Evolutionary conservation across 2,888 invertebrate species (phyloP).

Genomic region (Craniophora ligustri): DNA sequence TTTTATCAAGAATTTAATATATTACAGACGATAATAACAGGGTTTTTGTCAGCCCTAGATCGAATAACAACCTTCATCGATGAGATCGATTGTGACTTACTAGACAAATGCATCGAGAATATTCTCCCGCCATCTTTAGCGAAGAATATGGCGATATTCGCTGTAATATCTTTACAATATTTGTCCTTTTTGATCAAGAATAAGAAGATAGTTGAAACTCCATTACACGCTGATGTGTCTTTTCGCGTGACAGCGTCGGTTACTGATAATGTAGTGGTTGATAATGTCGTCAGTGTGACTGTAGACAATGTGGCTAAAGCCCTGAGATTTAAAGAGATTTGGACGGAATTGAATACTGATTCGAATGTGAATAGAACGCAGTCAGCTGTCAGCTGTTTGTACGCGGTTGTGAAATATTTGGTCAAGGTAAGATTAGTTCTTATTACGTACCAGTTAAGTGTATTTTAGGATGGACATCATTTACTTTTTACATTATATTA

Average conservation of each 20-base stretch:
- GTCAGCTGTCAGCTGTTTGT: conserved; percentile 84
- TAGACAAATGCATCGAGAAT: conserved; percentile 80
- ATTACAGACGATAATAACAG: conserved; percentile 75
- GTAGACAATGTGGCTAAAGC: conserved; percentile 80
- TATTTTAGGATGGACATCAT: too few species aligned
- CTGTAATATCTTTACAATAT: conserved; percentile 83
- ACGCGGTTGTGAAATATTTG: conserved; percentile 81
- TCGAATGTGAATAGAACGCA: conserved; percentile 80
- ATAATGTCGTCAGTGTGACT: conserved; percentile 75
- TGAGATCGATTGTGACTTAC: conserved; percentile 78
- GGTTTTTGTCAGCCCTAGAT: conserved; percentile 71
- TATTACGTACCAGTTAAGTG: background rate
- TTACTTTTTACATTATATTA: too few species aligned
- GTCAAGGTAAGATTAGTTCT: conserved; percentile 74
- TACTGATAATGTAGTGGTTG: conserved; percentile 76
- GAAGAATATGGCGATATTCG: conserved; percentile 78
- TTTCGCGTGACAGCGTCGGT: conserved; percentile 70
- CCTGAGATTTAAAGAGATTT: conserved; percentile 76
- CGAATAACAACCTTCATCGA: conserved; percentile 72
- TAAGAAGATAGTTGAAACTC: conserved; percentile 81
- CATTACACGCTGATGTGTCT: conserved; percentile 80
- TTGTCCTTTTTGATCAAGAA: conserved; percentile 85
- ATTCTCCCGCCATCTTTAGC: conserved; percentile 73
- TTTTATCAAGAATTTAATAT: conserved; percentile 83
- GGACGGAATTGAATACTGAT: conserved; percentile 80